Evolutionary conservation across 1,140 invertebrate species (phyloP), one percentile per base, ranked within the genome.

Genomic region (Meloidogyne chitwoodi): DNA sequence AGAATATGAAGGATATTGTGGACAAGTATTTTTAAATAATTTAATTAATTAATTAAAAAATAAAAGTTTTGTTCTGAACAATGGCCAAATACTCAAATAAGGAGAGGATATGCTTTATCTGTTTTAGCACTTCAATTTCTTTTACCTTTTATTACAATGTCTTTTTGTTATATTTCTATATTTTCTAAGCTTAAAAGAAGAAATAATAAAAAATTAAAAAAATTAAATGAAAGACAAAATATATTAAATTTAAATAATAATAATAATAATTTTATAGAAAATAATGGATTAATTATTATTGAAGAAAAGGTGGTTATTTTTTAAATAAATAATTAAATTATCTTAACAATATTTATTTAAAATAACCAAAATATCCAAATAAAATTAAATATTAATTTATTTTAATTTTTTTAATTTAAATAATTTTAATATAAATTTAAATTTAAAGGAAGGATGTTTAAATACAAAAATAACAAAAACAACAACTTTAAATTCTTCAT

Each of bases 121-220:
- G 84, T 86, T 22, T 68, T 85, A 34, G 74, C 79, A 24, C 27
- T 83, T 19, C 84, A 85, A 71, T 85, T 85, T 70, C 67, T 85
- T 16, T 81, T 88, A 24, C 88, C 88, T 4, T 83, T 88, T 44
- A 27, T 83, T n/a, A 81, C 86, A 19, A 87, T 88, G 78, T 77
- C 82, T 64, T 80, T 84, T 34, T 82, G 88, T 41, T 88, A 88
- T 80, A 68, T 74, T 27, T 77, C 80, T 38, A 85, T 85, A 68
- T 85, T 85, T 64, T 76, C 83, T 11, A 67, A 76, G 63, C 75
- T 85, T 14, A 75, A 82, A 62, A 68, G 83, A 27, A 69, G 84
- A 31, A 79, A 84, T 8, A 82, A 85, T 61, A 63, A 75, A 12
- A 84, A 85, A 65, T 74, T 85, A 69, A 79, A 79, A 74, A 84